phyloP scores from a whole-genome alignment of 2,113 vertebrate species.

The Choloepus hoffmanni region DNA sequence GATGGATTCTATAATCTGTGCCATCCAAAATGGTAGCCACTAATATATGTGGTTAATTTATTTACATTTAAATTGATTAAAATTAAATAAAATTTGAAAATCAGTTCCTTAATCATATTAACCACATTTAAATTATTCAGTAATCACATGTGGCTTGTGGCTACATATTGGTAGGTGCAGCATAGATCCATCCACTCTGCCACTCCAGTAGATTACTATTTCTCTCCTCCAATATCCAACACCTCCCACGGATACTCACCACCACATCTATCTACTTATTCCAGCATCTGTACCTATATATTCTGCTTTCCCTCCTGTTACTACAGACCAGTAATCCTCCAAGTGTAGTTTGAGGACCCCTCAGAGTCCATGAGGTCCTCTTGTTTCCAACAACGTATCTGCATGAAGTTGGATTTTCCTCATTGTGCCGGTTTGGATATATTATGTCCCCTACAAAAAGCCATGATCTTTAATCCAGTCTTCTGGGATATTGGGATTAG shows the following conservation, averaged over 20 bases:
- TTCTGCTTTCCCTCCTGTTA: neutral
- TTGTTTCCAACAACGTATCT: neutral
- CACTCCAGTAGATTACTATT: neutral
- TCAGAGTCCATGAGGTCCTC: neutral
- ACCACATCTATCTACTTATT: neutral
- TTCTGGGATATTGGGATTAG: too few species aligned
- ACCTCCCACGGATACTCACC: neutral
- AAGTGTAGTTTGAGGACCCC: neutral
- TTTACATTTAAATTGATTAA: neutral
- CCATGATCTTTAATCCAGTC: too few species aligned
- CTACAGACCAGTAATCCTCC: neutral
- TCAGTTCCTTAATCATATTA: conserved; percentile 1
- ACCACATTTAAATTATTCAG: neutral
- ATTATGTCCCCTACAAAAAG: too few species aligned
- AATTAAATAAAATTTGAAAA: neutral
- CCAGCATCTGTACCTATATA: neutral
- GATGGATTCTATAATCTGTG: neutral
- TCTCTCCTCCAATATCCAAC: neutral
- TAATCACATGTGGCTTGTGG: neutral
- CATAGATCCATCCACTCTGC: neutral
- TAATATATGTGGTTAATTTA: neutral
- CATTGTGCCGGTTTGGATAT: too few species aligned
- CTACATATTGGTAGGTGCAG: neutral
- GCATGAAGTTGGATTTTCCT: neutral
- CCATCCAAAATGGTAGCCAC: neutral